Base-by-base conservation (phyloP, 2,113 vertebrate species). In the Hippolais icterina region DNA sequence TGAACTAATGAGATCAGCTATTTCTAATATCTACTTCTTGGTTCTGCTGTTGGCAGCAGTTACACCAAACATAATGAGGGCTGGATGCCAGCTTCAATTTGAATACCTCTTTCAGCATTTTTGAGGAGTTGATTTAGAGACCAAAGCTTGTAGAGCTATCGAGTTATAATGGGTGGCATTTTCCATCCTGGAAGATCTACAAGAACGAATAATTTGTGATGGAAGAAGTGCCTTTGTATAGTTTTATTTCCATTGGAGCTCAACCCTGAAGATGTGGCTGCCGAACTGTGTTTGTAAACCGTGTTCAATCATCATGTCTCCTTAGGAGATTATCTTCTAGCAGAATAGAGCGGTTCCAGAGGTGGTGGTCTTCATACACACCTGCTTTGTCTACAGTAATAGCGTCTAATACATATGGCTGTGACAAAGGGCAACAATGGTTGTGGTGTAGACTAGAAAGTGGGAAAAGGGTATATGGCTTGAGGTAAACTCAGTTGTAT, bases 1-100 rank as follows among this genome's bases (percentile, higher is more conserved):
- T 88, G 46, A 90, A 39, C 50, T 86, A 96, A 93, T 94, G 71
- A 92, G 86, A 79, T 94, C 90, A 95, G 66, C 52, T 92, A 88
- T 80, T 92, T 94, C 85, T 90, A 77, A 44, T 94, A 95, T 80
- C 88, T 93, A 9, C 46, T 92, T 59, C 68, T 96, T 92, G 85
- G 79, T 95, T 93, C 63, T 93, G 60, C 64, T 96, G 24, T 94
- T 95, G 87, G 87, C 90, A 90, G 82, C 71, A 83, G 54, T 61
- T 72, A 19, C 46, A 77, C 63, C 42, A 2, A 69, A 66, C 41
- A 71, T 93, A 85, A 89, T 78, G 87, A 90, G 78, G 90, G 75
- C 75, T 81, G 39, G 39, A 31, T 94, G 82, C 87, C 85, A 92
- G 49, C 44, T 90, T 87, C 57, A 35, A 3, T 77, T 77, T 91